Conservation (phyloP, 2,888 invertebrate genomes). For the Campopleginae sp. region DNA sequence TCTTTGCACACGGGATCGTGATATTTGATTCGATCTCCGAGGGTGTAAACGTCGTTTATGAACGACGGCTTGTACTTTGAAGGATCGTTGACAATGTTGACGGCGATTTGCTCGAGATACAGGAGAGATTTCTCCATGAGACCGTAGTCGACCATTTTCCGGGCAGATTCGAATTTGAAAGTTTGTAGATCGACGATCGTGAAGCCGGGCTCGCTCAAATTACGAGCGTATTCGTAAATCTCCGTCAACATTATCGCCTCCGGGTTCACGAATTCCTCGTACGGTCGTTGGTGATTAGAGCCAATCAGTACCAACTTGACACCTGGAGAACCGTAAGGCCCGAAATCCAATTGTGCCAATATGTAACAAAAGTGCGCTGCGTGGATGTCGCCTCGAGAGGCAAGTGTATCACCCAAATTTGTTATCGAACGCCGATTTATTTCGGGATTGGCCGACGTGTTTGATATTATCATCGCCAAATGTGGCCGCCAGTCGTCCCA, state of each 20-base stretch:
- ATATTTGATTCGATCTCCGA: slow-evolving; percentile 89
- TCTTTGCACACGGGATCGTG: slow-evolving; percentile 87
- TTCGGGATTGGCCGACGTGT: slow-evolving; percentile 91
- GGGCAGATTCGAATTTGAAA: slow-evolving; percentile 93
- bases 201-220: slow-evolving; percentile 90
- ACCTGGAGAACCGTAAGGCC: slow-evolving; percentile 84
- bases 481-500: slow-evolving; percentile 99
- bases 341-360: slow-evolving; percentile 90
- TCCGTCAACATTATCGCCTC: slow-evolving; percentile 97
- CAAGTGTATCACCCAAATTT: slow-evolving; percentile 90
- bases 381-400: slow-evolving; percentile 91
- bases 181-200: slow-evolving; percentile 89
- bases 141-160: slow-evolving; percentile 91
- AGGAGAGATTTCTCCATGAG: slow-evolving; percentile 91
- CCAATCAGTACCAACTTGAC: slow-evolving; percentile 93
- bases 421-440: slow-evolving; percentile 91
- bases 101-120: slow-evolving; percentile 93
- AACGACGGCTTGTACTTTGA: slow-evolving; percentile 85
- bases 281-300: slow-evolving; percentile 87
- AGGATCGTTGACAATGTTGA: slow-evolving; percentile 87
- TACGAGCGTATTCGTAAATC: slow-evolving; percentile 96
- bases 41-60: slow-evolving; percentile 84
- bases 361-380: slow-evolving; percentile 99
- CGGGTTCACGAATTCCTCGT: slow-evolving; percentile 90
- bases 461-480: slow-evolving; percentile 97